Evolutionary conservation across 2,888 invertebrate species (phyloP).

Genomic region (Polyommatus icarus): DNA sequence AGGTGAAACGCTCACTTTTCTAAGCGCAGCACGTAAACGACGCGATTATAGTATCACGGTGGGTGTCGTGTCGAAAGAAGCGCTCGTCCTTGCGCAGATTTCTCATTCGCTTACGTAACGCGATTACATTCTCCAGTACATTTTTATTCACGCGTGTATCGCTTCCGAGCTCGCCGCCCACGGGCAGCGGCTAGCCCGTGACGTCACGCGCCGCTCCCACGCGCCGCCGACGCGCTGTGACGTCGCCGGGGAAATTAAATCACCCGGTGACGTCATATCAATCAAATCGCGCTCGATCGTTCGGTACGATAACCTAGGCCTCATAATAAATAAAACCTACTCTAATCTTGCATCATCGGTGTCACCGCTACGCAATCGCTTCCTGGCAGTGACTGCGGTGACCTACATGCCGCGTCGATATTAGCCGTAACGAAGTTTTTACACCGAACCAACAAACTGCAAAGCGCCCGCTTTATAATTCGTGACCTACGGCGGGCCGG

Average conservation of each 20-base stretch:
- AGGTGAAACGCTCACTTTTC: slow-evolving; percentile 77
- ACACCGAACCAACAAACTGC: not conserved
- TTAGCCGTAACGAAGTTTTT: slow-evolving; percentile 37
- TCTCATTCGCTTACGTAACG: slow-evolving; percentile 73
- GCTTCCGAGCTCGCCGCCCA: slow-evolving; percentile 47
- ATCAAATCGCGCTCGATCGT: slow-evolving; percentile 49
- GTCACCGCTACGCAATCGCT: slow-evolving; percentile 56
- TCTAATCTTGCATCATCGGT: slow-evolving; percentile 53
- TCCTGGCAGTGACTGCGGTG: slow-evolving; percentile 54
- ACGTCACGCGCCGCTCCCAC: slow-evolving; percentile 68
- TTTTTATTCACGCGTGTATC: slow-evolving; percentile 60
- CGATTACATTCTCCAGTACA: slow-evolving; percentile 48
- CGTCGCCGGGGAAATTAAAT: slow-evolving; percentile 58
- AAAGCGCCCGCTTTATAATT: slow-evolving; percentile 40
- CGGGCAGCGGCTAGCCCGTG: slow-evolving; percentile 61
- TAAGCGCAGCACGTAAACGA: slow-evolving; percentile 71
- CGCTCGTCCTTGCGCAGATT: slow-evolving; percentile 71
- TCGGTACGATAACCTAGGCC: slow-evolving; percentile 44
- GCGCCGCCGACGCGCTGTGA: slow-evolving; percentile 67
- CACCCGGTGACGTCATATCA: slow-evolving; percentile 59
- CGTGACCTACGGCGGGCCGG: slow-evolving; percentile 48
- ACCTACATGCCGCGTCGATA: slow-evolving; percentile 56
- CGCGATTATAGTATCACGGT: slow-evolving; percentile 70
- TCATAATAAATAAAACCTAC: slow-evolving; percentile 50
- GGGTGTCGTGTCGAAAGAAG: slow-evolving; percentile 66